phyloP scores from a whole-genome alignment of 2,888 invertebrate species.

The Hirtodrosophila alboralis region DNA sequence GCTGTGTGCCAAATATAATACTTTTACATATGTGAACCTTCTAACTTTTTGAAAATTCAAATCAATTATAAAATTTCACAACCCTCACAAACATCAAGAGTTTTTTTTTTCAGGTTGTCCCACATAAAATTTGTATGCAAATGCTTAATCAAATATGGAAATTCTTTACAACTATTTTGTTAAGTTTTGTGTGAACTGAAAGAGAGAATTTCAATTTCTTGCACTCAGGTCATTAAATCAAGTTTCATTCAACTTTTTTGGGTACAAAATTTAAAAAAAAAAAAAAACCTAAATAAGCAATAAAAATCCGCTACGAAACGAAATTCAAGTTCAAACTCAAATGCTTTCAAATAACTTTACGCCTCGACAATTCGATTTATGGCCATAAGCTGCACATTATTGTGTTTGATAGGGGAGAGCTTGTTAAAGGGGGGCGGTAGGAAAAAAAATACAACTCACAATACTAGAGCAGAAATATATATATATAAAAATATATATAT shows the following conservation, averaged over 20 bases:
- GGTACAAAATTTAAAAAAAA: too few relatives aligned
- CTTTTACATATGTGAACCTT: background rate
- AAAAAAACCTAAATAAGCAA: background rate
- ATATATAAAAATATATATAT: too few relatives aligned
- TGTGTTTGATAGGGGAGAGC: constrained; percentile 4
- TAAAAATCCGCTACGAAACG: constrained; percentile 20
- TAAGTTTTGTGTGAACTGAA: constrained; percentile 38
- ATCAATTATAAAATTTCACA: constrained; percentile 5
- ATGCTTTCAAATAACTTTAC: constrained; percentile 60
- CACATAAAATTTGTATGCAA: constrained; percentile 52
- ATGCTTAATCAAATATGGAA: constrained; percentile 67
- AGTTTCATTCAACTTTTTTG: constrained; percentile 17
- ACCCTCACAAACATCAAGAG: background rate
- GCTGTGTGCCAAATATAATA: constrained; percentile 20
- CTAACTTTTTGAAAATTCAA: constrained; percentile 15
- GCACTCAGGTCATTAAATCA: constrained; percentile 35
- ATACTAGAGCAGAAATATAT: constrained; percentile 27
- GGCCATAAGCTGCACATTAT: constrained; percentile 41
- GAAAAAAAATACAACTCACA: background rate
- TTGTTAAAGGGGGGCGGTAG: background rate
- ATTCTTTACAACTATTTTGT: constrained; percentile 49
- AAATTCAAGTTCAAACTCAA: constrained; percentile 70
- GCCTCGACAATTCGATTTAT: constrained; percentile 69
- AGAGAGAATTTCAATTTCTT: constrained; percentile 38
- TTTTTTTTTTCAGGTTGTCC: constrained; percentile 5